Conservation (phyloP, 1,140 invertebrate genomes). For the Formica exsecta region DNA sequence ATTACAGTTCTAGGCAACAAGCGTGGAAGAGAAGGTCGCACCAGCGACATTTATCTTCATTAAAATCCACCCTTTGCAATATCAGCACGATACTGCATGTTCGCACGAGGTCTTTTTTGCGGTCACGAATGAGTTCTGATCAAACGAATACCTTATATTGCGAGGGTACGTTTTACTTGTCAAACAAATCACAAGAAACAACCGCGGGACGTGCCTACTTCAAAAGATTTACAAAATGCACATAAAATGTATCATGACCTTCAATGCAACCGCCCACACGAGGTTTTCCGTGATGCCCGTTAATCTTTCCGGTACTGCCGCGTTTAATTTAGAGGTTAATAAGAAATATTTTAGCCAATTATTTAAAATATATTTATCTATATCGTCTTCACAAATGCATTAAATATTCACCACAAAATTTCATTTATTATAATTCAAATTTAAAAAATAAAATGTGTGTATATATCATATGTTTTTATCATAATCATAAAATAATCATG, state of each 20-base stretch:
- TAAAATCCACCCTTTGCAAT: slow-evolving; percentile 58
- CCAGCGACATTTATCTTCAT: slow-evolving; percentile 71
- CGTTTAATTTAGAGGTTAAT: background rate
- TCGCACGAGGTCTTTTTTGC: background rate
- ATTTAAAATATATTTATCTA: background rate
- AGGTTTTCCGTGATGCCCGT: background rate
- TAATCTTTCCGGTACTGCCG: background rate
- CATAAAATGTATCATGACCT: slow-evolving; percentile 16
- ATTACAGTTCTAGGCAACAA: slow-evolving; percentile 37
- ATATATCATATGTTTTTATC: no score
- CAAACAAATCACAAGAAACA: slow-evolving; percentile 23
- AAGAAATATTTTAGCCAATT: background rate
- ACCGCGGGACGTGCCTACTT: background rate
- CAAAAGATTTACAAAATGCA: slow-evolving; percentile 30
- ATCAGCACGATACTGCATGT: background rate
- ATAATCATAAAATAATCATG: background rate
- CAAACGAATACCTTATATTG: slow-evolving; percentile 55
- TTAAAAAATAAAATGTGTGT: background rate
- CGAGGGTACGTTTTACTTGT: background rate
- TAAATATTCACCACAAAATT: background rate
- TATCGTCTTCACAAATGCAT: no score
- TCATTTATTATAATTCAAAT: no score
- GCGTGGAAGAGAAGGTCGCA: slow-evolving; percentile 40
- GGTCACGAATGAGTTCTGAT: slow-evolving; percentile 36
- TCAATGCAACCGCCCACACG: slow-evolving; percentile 8